Evolutionary conservation across 2,113 vertebrate species (phyloP).

Genomic region (Ibidorhyncha struthersii): DNA sequence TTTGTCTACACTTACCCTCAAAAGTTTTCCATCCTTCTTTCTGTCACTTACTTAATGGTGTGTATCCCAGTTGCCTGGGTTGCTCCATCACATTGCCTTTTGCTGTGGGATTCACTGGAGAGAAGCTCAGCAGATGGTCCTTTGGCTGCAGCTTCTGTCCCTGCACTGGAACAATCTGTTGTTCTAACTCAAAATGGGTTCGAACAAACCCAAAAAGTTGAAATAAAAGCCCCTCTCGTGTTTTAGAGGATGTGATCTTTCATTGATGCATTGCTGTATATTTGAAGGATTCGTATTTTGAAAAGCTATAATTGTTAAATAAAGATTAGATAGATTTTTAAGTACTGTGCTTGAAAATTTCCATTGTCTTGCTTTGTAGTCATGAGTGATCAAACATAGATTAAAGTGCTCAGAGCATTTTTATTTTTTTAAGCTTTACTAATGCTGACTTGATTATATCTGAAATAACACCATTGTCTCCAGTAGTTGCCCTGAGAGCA

Average conservation of each 20-base stretch:
- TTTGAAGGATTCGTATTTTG: neutral
- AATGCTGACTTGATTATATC: neutral
- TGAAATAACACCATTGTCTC: neutral
- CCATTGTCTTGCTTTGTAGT: neutral
- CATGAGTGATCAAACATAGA: neutral
- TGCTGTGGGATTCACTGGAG: constrained; percentile 70
- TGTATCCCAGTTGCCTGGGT: constrained; percentile 80
- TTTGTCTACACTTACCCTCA: constrained; percentile 68
- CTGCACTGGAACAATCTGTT: constrained; percentile 67
- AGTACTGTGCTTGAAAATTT: neutral
- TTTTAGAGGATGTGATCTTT: neutral
- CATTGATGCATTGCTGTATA: neutral
- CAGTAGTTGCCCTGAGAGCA: neutral
- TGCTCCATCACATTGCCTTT: constrained; percentile 75
- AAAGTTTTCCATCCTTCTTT: constrained; percentile 81
- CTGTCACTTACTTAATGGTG: constrained; percentile 87
- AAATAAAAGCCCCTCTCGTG: neutral
- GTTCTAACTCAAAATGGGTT: constrained; percentile 44
- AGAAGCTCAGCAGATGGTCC: constrained; percentile 78
- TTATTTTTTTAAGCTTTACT: neutral
- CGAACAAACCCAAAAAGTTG: constrained; percentile 34
- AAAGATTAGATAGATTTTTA: neutral
- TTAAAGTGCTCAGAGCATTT: neutral
- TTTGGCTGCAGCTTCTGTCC: constrained; percentile 63
- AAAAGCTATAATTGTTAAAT: neutral